phyloP scores from a whole-genome alignment of 2,113 vertebrate species.

The Prunella fulvescens region DNA sequence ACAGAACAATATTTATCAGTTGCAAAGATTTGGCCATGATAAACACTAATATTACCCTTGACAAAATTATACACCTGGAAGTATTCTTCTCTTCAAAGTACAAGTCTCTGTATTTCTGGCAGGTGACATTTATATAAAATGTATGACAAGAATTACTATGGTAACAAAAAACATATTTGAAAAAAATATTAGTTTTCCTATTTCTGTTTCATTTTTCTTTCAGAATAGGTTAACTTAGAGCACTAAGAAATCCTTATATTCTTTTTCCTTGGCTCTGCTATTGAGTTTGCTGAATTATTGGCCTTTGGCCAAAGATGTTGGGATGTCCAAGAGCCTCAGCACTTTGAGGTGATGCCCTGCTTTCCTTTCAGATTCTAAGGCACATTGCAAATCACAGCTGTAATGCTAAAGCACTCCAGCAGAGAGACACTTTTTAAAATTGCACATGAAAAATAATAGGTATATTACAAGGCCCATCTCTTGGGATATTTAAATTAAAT shows the following conservation, averaged over 20 bases:
- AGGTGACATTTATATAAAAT: neutral
- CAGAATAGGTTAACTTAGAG: neutral
- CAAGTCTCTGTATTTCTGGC: neutral
- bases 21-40: neutral
- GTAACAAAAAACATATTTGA: neutral
- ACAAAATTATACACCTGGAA: slow-evolving; percentile 31
- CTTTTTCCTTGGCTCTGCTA: neutral
- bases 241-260: neutral
- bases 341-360: neutral
- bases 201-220: neutral
- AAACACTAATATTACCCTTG: neutral
- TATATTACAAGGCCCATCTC: neutral
- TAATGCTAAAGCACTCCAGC: neutral
- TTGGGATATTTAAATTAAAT: neutral
- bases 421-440: neutral
- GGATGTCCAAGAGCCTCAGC: neutral
- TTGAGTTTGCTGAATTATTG: neutral
- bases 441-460: neutral
- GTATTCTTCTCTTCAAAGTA: slow-evolving; percentile 10
- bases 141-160: neutral
- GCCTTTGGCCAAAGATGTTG: neutral
- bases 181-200: neutral
- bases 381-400: neutral
- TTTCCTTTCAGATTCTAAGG: neutral
- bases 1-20: slow-evolving; percentile 1